Conservation (phyloP, 2,888 invertebrate species). For the Diarsia mendica region DNA sequence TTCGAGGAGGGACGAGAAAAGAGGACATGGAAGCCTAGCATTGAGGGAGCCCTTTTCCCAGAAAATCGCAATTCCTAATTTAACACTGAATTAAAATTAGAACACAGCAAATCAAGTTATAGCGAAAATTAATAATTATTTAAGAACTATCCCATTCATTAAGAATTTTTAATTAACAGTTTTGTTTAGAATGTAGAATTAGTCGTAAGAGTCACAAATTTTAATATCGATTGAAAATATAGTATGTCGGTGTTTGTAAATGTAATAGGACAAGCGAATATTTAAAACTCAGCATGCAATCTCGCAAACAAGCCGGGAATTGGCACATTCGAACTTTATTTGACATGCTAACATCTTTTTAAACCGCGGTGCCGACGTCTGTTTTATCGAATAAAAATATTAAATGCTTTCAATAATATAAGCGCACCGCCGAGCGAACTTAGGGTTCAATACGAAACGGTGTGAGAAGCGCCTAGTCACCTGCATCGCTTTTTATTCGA, state of each 20-base stretch:
- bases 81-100: not conserved
- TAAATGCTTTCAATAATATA: slow-evolving; percentile 77
- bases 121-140: not conserved
- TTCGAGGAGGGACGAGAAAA: no score
- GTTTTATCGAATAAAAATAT: slow-evolving; percentile 76
- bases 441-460: slow-evolving; percentile 56
- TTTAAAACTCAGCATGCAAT: slow-evolving; percentile 72
- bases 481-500: slow-evolving; percentile 5
- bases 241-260: slow-evolving; percentile 52
- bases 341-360: slow-evolving; percentile 79
- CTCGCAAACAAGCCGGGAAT: slow-evolving; percentile 75
- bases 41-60: no score
- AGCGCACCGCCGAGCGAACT: slow-evolving; percentile 69
- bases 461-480: slow-evolving; percentile 45
- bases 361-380: slow-evolving; percentile 55
- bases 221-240: slow-evolving; percentile 37
- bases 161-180: slow-evolving; percentile 17
- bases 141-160: slow-evolving; percentile 6
- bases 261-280: slow-evolving; percentile 68
- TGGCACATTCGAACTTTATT: slow-evolving; percentile 75
- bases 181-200: slow-evolving; percentile 20
- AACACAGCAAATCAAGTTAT: slow-evolving; percentile 3
- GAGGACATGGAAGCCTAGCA: no score
- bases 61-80: slow-evolving; percentile 26
- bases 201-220: slow-evolving; percentile 24